Base-by-base conservation (phyloP, 2,888 invertebrate genomes). In the Drosophila flavopinicola region DNA sequence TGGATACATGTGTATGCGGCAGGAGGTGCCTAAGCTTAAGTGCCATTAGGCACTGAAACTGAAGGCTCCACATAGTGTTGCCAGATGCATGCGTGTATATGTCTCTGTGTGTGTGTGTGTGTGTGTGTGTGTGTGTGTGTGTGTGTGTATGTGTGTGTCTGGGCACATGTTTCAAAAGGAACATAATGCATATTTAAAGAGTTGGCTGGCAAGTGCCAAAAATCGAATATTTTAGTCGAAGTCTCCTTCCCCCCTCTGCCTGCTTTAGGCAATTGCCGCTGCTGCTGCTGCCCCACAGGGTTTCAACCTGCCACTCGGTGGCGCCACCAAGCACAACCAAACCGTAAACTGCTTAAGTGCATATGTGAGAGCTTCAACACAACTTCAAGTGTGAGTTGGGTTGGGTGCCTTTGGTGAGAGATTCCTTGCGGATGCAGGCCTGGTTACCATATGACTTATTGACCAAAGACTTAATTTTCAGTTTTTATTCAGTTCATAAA, bases 181-280 rank as follows among this genome's bases (percentile, higher is more conserved):
- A 64, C 79, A 85, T 82, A 82, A 82, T 85, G 79, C 85, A 82
- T 82, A 85, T 85, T 82, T 82, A 83, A 82, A 85, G 84, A 85
- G 80, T 67, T 85, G 67, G 54, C 68, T 72, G 85, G 84, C 66
- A 85, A 83, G 85, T 85, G 80, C 84, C 79, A 82, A 85, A 82
- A 83, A 85, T 80, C 79, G 85, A 80, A 85, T 85, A 78, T 73
- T 75, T 82, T 82, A 66, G 65, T 66, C 75, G 15, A 52, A 58
- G 25, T 41, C 33, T 42, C 38, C 29, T n/a, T n/a, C 23, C 3
- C 6, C 1, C 30, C 53, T 42, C 6, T 15, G 39, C 39, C 10
- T 2, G 15, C 13, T 6, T 41, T 49, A 30, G 57, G 61, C 23
- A 61, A 78, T 61, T 58, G 69, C 70, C 45, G 66, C 66, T 39